Conservation (phyloP, 2,113 vertebrate genomes). For the Pheucticus melanocephalus region DNA sequence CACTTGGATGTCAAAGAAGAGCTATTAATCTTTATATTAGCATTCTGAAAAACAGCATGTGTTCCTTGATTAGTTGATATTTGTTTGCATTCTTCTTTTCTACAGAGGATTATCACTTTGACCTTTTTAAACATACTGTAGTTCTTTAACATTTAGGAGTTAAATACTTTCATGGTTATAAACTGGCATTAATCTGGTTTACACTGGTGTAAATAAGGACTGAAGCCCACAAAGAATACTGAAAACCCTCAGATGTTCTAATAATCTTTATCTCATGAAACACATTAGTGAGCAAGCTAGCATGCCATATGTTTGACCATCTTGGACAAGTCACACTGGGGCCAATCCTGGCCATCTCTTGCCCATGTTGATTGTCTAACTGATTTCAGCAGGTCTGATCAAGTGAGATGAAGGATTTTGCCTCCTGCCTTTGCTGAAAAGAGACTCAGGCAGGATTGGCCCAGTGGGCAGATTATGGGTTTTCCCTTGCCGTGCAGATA, state of each 20-base stretch:
- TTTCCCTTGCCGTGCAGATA: not conserved
- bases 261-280: not conserved
- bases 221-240: constrained; percentile 51
- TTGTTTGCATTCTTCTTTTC: constrained; percentile 70
- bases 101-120: constrained; percentile 74
- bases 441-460: not conserved
- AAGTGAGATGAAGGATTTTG: not conserved
- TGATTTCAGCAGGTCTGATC: not conserved
- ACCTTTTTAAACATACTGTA: constrained; percentile 67
- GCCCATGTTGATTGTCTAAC: fast-evolving
- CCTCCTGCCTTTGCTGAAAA: not conserved
- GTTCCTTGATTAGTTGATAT: constrained; percentile 80
- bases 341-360: not conserved
- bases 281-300: not conserved
- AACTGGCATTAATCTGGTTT: not conserved
- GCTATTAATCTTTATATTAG: constrained; percentile 81
- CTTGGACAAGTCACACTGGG: not conserved
- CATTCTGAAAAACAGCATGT: constrained; percentile 72
- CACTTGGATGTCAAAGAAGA: constrained; percentile 71
- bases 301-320: not conserved
- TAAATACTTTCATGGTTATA: constrained; percentile 19
- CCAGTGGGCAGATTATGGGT: not conserved
- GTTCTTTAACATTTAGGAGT: constrained; percentile 78
- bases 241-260: constrained; percentile 69
- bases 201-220: not conserved